Evolutionary conservation across 2,113 vertebrate species (phyloP), one percentile per base, ranked within the genome.

Genomic region (Poicephalus gulielmi): DNA sequence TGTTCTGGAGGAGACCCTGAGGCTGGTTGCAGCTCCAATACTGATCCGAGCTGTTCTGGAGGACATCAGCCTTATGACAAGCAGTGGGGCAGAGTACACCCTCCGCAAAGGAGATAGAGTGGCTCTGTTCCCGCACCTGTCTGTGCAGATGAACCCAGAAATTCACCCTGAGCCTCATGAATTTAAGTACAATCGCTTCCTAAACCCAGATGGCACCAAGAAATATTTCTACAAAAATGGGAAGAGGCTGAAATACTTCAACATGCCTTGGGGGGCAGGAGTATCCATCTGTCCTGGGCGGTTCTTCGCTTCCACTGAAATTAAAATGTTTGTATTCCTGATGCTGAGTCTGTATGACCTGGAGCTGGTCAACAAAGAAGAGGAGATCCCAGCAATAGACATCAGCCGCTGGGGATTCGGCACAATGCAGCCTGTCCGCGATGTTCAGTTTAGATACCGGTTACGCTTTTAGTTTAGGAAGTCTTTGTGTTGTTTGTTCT

Each of bases 221-320:
- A 99, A 99, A 66, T 96, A 98, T n/a, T 99, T 99, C 96, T 99
- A 98, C 94, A 99, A 98, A 92, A 92, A 92, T 0, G 99, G 99
- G 25, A 98, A 98, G 90, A 99, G 96, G 87, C 91, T 99, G 81
- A 99, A 98, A 83, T 98, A 98, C 41, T 98, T 98, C 96, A 99
- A 7, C 96, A 99, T 99, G 99, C 99, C 99, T 0, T 99, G 99
- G 99, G 99, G 99, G 2, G 98, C 98, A 0, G 99, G 99, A 4
- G 86, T 98, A 44, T 98, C 98, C 81, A 99, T 98, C 87, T 99
- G 99, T 52, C 99, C 99, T 0, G 99, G 99, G 1, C 96, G 99
- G 7, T 99, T 99, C 96, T 99, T 99, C 1, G 99, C 99, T 64
- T 79, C 95, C 3, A 98, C 98, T 24, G 99, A 99, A 97, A 96